Evolutionary conservation across 2,113 vertebrate species (phyloP), one percentile per base, ranked within the genome.

Genomic region (Mustela nigripes): DNA sequence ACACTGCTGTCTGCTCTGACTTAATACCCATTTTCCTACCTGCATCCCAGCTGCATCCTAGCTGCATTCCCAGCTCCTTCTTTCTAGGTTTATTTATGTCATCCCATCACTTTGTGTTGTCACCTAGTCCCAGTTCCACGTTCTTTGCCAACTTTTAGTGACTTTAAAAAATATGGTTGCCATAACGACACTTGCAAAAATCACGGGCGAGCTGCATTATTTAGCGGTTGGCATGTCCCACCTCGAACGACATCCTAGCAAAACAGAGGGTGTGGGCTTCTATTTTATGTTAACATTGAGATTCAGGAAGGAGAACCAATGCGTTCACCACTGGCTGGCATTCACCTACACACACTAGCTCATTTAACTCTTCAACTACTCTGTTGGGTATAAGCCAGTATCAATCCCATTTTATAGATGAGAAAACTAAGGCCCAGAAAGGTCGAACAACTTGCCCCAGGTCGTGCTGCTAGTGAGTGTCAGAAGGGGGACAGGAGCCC

Each of bases 121-220:
- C 90, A 92, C 79, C 53, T 80, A 93, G 67, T 69, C 63, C 89
- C 39, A 80, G 80, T 48, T 89, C 87, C 74, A 87, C 21, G 11
- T 80, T 89, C 56, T 56, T 84, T 83, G 50, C 89, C 95, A 96
- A 96, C 63, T 95, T 62, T 90, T 48, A 48, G 62, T 71, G 80
- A 94, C 89, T 96, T 96, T 92, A 84, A 90, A 97, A 97, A 95
- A 96, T 94, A 88, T 53, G 69, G 96, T 98, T 98, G 73, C 92
- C 83, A 90, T 98, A 94, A 95, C 92, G 86, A 97, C 98, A 69
- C 58, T 90, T 76, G 42, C 63, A 92, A 92, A 94, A 94, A 58
- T 95, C 69, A 62, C 18, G 2, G 36, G 50, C 69, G 63, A 92
- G 56, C 87, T 93, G 92, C 83, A 69, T 87, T 82, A 88, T 63